Evolutionary conservation across 1,140 invertebrate species (phyloP).

Genomic region (Sipha flava): DNA sequence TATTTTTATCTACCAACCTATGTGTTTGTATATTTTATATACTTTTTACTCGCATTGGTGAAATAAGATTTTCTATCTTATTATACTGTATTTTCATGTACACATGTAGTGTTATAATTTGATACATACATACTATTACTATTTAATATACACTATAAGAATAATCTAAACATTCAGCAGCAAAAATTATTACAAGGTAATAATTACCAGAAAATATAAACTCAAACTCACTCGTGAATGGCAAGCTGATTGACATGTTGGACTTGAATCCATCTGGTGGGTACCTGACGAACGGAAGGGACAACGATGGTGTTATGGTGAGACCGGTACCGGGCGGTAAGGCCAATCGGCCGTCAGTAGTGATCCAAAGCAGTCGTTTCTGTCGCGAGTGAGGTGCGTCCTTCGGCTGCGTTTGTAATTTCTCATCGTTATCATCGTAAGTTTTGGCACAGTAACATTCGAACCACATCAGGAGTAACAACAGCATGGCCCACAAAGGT

Average conservation of each 20-base stretch:
- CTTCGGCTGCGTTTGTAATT: background rate
- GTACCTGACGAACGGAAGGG: constrained; percentile 71
- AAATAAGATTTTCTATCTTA: too few species aligned
- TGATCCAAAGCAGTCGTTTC: constrained; percentile 72
- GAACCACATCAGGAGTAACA: constrained; percentile 1
- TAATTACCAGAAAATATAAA: too few species aligned
- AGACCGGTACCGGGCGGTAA: constrained; percentile 70
- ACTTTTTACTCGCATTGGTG: too few species aligned
- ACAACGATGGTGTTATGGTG: constrained; percentile 67
- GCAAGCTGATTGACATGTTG: constrained; percentile 73
- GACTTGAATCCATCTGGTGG: constrained; percentile 74
- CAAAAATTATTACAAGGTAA: background rate
- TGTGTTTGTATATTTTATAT: too few species aligned
- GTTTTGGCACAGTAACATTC: background rate
- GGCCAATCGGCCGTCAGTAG: constrained; percentile 68
- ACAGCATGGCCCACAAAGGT: background rate
- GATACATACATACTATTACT: too few species aligned
- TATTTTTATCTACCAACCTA: too few species aligned
- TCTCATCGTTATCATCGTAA: background rate
- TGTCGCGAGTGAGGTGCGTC: constrained; percentile 58
- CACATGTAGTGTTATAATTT: too few species aligned
- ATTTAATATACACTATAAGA: too few species aligned
- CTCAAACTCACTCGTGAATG: constrained; percentile 86
- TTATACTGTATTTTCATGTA: too few species aligned
- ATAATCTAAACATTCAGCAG: background rate